These are phyloP conservation scores for Gymnocypris eckloni DNA, from an alignment of 2,797 vertebrate species.

Conservation along the genomic window DNA sequence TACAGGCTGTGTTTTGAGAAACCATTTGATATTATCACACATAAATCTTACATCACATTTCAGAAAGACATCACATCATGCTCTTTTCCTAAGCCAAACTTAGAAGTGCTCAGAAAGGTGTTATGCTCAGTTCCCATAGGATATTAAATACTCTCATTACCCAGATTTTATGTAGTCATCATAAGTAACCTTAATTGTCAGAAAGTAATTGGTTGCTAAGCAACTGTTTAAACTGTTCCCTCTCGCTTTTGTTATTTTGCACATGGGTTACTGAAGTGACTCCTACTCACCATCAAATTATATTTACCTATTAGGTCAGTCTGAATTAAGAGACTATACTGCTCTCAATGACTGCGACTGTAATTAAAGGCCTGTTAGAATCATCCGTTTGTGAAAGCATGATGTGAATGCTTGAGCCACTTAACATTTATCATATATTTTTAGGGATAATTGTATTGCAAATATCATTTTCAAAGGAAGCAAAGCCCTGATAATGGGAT, in stretches of 20 bases:
- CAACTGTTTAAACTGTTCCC: constrained; percentile 60
- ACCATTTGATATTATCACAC: neutral
- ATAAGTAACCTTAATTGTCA: constrained; percentile 58
- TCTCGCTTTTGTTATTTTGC: constrained; percentile 36
- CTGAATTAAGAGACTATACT: constrained; percentile 24
- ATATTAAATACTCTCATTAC: constrained; percentile 57
- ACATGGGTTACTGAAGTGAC: constrained; percentile 42
- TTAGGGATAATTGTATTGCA: neutral
- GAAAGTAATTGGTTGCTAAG: constrained; percentile 65
- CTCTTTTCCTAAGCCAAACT: constrained; percentile 9
- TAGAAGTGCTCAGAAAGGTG: constrained; percentile 5
- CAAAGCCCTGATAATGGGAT: neutral
- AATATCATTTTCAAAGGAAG: neutral
- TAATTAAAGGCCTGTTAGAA: constrained; percentile 24
- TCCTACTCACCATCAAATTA: constrained; percentile 37
- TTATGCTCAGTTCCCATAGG: constrained; percentile 42
- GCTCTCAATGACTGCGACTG: neutral
- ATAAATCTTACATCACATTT: constrained; percentile 14
- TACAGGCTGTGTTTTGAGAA: neutral
- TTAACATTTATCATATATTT: constrained; percentile 23
- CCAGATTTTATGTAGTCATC: constrained; percentile 53
- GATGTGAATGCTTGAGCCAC: neutral
- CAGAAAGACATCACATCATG: constrained; percentile 23
- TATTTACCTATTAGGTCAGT: constrained; percentile 29
- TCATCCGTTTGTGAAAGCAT: neutral